Percentiles rank a stretch among this genome's conserved stretches.
phyloP scores from a whole-genome alignment of 1,140 invertebrate genomes.

The Epicauta chinensis region DNA sequence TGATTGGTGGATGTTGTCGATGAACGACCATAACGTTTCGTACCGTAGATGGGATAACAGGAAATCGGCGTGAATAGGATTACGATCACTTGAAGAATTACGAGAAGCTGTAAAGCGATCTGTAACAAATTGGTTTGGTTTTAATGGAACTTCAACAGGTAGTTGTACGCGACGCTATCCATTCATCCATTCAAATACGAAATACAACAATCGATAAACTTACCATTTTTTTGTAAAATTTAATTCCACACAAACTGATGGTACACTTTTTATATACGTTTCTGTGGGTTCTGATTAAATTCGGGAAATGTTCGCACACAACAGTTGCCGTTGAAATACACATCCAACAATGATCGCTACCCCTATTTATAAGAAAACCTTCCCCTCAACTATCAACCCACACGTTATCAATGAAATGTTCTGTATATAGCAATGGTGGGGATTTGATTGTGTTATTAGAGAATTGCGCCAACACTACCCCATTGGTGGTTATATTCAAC shows the following conservation, averaged over 20 bases:
- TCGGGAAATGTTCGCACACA: slow-evolving; percentile 13
- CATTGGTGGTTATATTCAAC: slow-evolving; percentile 34
- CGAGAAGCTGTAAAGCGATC: slow-evolving; percentile 32
- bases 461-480: slow-evolving; percentile 23
- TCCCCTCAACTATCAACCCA: slow-evolving; percentile 45
- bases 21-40: slow-evolving; percentile 41
- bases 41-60: slow-evolving; percentile 46
- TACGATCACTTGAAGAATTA: slow-evolving; percentile 28
- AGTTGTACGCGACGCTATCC: slow-evolving; percentile 31
- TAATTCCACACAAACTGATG: no score
- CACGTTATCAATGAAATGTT: slow-evolving; percentile 55
- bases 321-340: slow-evolving; percentile 2
- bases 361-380: slow-evolving; percentile 48
- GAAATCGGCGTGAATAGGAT: slow-evolving; percentile 37
- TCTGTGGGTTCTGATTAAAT: no score
- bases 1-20: slow-evolving; percentile 19
- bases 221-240: slow-evolving; percentile 17
- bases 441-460: slow-evolving; percentile 4
- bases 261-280: no score
- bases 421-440: slow-evolving; percentile 22
- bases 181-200: slow-evolving; percentile 6
- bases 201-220: slow-evolving; percentile 1
- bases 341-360: slow-evolving; percentile 15
- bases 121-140: slow-evolving; percentile 40
- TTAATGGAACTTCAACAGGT: slow-evolving; percentile 44